A percentile compares a stretch with the other conserved stretches of the same genome.
These are phyloP conservation scores for Mallotus villosus DNA, from an alignment of 2,797 vertebrate genomes.

Conservation along the genomic window DNA sequence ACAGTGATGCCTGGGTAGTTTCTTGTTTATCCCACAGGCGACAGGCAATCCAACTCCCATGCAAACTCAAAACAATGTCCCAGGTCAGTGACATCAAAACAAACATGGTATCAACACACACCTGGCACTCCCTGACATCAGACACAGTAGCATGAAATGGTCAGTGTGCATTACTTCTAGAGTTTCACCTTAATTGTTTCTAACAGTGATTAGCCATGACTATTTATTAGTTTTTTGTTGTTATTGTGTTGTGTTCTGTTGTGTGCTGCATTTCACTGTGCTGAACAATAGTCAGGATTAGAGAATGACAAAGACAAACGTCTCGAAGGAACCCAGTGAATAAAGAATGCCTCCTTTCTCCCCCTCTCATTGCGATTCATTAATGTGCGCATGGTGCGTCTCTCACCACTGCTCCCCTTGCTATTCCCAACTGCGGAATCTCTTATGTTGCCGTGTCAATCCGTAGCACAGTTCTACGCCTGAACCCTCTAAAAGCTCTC, in stretches of 20 bases:
- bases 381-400: slow-evolving; percentile 34
- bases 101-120: not conserved
- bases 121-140: not conserved
- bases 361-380: slow-evolving; percentile 31
- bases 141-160: not conserved
- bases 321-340: slow-evolving; percentile 14
- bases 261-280: not conserved
- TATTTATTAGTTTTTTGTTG: not conserved
- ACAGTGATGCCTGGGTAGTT: not conserved
- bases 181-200: not conserved
- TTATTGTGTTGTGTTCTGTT: slow-evolving; percentile 10
- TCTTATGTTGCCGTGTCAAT: slow-evolving; percentile 18
- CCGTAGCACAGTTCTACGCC: slow-evolving; percentile 23
- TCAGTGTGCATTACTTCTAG: not conserved
- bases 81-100: not conserved
- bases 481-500: slow-evolving; percentile 4
- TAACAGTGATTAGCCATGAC: not conserved
- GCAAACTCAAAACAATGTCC: not conserved
- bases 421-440: slow-evolving; percentile 29
- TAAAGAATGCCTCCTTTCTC: not conserved
- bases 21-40: not conserved
- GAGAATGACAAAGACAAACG: not conserved
- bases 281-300: slow-evolving; percentile 13
- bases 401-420: slow-evolving; percentile 23
- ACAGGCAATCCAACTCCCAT: not conserved